These are phyloP conservation scores for Aurelia sp. DNA, from an alignment of 30 jellyfish, hydroid and myxozoan species.

Conservation along the genomic window DNA sequence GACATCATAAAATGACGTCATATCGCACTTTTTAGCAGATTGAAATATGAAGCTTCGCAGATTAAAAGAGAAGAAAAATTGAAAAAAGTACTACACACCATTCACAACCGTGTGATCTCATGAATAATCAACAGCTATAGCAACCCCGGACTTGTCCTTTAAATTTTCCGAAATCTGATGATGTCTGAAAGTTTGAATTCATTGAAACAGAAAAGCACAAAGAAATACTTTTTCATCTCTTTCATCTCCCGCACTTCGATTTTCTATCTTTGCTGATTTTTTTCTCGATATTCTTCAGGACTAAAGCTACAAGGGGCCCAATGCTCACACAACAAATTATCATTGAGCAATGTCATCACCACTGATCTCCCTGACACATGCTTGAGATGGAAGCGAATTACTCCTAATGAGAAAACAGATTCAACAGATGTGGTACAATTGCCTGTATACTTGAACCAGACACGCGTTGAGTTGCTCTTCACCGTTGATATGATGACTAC, in stretches of 20 bases:
- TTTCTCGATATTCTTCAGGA: constrained; percentile 55
- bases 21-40: too few relatives aligned
- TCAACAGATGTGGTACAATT: constrained; percentile 73
- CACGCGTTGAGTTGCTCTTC: constrained; percentile 93
- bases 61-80: too few relatives aligned
- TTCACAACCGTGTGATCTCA: too few relatives aligned
- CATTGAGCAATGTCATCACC: constrained; percentile 86
- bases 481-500: constrained; percentile 93
- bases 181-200: too few relatives aligned
- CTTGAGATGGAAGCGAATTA: constrained; percentile 85
- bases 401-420: constrained; percentile 29
- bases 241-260: neutral
- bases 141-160: too few relatives aligned
- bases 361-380: constrained; percentile 91
- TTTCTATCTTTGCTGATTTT: neutral
- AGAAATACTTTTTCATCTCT: neutral
- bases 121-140: too few relatives aligned
- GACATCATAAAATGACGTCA: too few relatives aligned
- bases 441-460: constrained; percentile 98
- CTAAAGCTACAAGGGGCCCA: constrained; percentile 98
- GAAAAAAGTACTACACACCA: too few relatives aligned
- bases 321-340: constrained; percentile 59
- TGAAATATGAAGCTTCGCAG: too few relatives aligned
- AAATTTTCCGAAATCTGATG: too few relatives aligned
- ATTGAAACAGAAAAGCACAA: too few relatives aligned